These are phyloP conservation scores for Callyntrura guangdongensis DNA, from an alignment of 2,888 invertebrate species.

Conservation along the genomic window DNA sequence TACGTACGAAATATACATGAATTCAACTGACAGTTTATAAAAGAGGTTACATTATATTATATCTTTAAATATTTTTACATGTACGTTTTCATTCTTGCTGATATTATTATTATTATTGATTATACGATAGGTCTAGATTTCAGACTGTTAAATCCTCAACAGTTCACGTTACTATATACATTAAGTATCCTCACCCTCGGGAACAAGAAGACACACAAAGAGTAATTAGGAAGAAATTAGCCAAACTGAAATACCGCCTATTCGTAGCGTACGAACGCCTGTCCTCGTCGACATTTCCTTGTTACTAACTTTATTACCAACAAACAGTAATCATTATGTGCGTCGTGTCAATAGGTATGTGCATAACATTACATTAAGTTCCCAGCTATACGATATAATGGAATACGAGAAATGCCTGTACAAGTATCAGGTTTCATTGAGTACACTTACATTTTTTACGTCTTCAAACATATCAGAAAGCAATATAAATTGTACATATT, in stretches of 20 bases:
- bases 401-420: constrained; percentile 54
- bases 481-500: background rate
- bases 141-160: constrained; percentile 22
- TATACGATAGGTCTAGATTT: constrained; percentile 26
- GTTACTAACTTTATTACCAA: constrained; percentile 43
- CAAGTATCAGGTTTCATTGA: constrained; percentile 47
- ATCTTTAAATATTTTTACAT: background rate
- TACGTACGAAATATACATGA: background rate
- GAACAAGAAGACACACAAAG: constrained; percentile 27
- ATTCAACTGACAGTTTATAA: too few relatives aligned
- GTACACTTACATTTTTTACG: background rate
- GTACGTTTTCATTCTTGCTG: constrained; percentile 16
- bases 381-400: constrained; percentile 12
- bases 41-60: too few relatives aligned
- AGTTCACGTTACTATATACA: constrained; percentile 9
- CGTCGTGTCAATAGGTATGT: background rate
- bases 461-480: constrained; percentile 16
- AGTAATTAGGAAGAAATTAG: constrained; percentile 68
- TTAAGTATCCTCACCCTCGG: background rate
- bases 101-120: background rate
- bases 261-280: background rate
- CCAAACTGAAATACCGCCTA: constrained; percentile 58
- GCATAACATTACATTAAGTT: background rate
- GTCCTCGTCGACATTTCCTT: constrained; percentile 18
- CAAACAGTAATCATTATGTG: background rate